A percentile compares a stretch with the other conserved stretches of the same genome.
Conservation (phyloP, 2,797 vertebrate genomes). For the Mycteria americana region DNA sequence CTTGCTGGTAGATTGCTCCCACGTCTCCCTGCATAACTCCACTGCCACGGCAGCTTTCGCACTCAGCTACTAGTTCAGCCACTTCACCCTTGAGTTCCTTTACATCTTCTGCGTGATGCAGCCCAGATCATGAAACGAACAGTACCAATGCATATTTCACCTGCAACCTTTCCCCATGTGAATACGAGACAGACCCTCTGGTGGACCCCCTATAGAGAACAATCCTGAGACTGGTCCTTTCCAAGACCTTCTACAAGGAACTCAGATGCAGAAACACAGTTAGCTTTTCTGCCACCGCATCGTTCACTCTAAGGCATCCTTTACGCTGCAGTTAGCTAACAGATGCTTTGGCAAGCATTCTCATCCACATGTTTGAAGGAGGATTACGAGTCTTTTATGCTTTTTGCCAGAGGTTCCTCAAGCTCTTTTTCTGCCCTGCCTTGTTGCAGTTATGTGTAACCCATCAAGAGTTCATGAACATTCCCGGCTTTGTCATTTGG, state of each 20-base stretch:
- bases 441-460: accelerated
- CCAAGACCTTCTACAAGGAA: not conserved
- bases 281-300: not conserved
- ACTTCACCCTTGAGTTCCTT: not conserved
- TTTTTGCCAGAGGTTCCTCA: not conserved
- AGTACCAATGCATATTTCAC: not conserved
- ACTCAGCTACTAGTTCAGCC: not conserved
- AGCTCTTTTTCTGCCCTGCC: not conserved
- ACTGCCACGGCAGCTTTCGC: not conserved
- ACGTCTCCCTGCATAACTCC: not conserved
- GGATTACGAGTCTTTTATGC: not conserved
- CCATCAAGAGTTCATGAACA: not conserved
- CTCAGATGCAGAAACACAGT: not conserved
- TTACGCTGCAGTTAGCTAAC: not conserved
- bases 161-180: not conserved
- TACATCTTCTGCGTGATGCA: not conserved
- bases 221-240: not conserved
- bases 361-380: not conserved
- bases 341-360: not conserved
- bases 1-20: not conserved
- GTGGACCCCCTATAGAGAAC: not conserved
- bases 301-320: not conserved
- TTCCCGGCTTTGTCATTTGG: not conserved
- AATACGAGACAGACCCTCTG: not conserved
- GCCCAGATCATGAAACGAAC: not conserved